Conservation (phyloP, 2,113 vertebrate genomes). For the Orycteropus afer region DNA sequence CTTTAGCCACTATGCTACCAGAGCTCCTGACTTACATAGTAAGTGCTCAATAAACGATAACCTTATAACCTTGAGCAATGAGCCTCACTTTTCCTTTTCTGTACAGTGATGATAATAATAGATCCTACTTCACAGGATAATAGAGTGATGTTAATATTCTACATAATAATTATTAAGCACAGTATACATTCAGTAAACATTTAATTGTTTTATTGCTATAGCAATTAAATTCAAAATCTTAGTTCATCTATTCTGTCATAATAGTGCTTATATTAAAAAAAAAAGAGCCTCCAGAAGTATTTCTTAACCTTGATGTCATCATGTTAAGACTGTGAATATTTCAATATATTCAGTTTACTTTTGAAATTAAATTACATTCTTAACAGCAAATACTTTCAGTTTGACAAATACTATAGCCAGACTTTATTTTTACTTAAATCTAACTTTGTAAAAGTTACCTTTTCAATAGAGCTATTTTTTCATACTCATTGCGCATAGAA, state of each 20-base stretch:
- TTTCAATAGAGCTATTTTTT: not conserved
- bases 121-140: not conserved
- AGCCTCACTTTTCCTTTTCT: slow-evolving; percentile 1
- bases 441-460: slow-evolving; percentile 11
- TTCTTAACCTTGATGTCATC: not conserved
- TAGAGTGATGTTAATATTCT: slow-evolving; percentile 20
- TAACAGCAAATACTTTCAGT: not conserved
- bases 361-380: slow-evolving; percentile 18
- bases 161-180: not conserved
- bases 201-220: not conserved
- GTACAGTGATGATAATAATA: slow-evolving; percentile 15
- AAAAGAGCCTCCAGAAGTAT: not conserved
- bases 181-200: not conserved
- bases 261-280: slow-evolving; percentile 9
- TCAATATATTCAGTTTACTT: not conserved
- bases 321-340: not conserved
- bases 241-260: not conserved
- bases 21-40: not conserved
- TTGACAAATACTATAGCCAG: not conserved
- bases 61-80: not conserved
- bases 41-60: not conserved
- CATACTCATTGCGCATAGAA: not conserved
- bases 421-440: not conserved
- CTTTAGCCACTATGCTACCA: too few species aligned
- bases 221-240: slow-evolving; percentile 17